These are phyloP conservation scores for Stichopus horrens DNA, from an alignment of 53 echinoderm and acorn worm species.

Conservation along the genomic window DNA sequence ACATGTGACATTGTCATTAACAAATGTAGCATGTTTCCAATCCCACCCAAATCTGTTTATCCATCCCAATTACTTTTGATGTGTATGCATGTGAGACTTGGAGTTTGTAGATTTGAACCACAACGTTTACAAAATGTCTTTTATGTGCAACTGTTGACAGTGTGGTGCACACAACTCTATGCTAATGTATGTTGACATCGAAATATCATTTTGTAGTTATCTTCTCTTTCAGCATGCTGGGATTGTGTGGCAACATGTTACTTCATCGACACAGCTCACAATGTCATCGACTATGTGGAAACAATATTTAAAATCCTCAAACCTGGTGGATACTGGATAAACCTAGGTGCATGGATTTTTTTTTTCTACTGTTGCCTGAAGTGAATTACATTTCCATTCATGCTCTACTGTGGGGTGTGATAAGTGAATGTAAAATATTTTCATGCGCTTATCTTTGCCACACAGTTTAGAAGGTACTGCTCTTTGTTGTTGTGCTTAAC, in stretches of 20 bases:
- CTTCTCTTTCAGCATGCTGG: constrained; percentile 65
- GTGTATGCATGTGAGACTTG: neutral
- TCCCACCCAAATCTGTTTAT: too few species aligned
- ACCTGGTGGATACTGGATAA: constrained; percentile 93
- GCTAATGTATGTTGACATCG: too few species aligned
- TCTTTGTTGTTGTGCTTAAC: too few species aligned
- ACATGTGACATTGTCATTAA: too few species aligned
- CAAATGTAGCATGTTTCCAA: too few species aligned
- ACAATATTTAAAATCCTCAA: constrained; percentile 86
- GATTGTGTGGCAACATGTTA: constrained; percentile 94
- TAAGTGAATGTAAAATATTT: too few species aligned
- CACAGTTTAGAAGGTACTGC: too few species aligned
- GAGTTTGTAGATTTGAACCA: neutral
- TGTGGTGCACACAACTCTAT: too few species aligned
- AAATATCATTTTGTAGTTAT: neutral
- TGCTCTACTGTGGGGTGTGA: too few species aligned
- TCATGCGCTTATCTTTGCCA: too few species aligned
- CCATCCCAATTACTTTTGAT: too few species aligned
- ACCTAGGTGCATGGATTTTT: constrained; percentile 42
- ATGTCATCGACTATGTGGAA: constrained; percentile 83
- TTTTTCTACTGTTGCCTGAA: neutral
- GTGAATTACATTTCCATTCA: too few species aligned
- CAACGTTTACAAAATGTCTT: neutral
- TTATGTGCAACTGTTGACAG: neutral
- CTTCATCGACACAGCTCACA: constrained; percentile 97